phyloP scores from a whole-genome alignment of 2,797 vertebrate genomes.

The Megaceryle alcyon region DNA sequence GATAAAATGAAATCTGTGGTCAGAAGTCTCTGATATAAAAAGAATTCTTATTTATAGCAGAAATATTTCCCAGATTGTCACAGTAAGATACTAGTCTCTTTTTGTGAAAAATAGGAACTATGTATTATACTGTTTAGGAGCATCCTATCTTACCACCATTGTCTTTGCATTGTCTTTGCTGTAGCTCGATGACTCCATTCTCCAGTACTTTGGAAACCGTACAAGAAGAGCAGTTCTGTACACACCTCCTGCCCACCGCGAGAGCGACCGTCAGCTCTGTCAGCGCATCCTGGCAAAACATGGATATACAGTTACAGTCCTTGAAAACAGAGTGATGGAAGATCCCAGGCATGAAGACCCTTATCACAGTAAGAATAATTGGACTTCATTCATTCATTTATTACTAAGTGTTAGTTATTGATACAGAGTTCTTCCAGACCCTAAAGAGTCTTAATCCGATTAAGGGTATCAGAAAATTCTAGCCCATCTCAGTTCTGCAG shows the following conservation, averaged over 20 bases:
- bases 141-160: neutral
- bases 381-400: neutral
- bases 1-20: neutral
- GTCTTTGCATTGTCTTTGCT: conserved; percentile 41
- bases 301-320: conserved; percentile 78
- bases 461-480: neutral
- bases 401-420: neutral
- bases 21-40: neutral
- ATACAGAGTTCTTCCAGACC: neutral
- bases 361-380: conserved; percentile 74
- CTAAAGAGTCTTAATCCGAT: neutral
- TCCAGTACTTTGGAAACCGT: conserved; percentile 46
- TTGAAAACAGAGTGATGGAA: conserved; percentile 74
- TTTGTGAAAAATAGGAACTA: neutral
- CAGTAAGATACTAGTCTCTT: neutral
- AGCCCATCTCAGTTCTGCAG: neutral
- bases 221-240: conserved; percentile 79
- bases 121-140: neutral
- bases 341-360: conserved; percentile 36
- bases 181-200: conserved; percentile 72
- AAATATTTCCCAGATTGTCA: neutral
- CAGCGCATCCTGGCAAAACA: conserved; percentile 81
- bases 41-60: neutral
- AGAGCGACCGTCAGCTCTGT: conserved; percentile 81
- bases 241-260: conserved; percentile 60